Conservation (phyloP, 2,888 invertebrate genomes). For the Amitus sp. region DNA sequence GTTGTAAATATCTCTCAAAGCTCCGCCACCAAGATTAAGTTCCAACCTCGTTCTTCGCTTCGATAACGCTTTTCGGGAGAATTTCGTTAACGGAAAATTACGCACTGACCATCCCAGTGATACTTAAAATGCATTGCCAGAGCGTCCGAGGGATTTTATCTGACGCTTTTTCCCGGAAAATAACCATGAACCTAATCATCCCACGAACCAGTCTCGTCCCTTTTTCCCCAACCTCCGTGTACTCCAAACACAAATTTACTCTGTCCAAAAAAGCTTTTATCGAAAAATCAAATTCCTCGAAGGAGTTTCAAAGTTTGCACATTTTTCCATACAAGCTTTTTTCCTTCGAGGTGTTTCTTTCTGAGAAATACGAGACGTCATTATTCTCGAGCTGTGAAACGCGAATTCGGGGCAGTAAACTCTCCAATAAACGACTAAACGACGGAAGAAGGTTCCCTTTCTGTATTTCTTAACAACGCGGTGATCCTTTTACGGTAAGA, state of each 20-base stretch:
- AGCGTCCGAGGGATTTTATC: slow-evolving; percentile 3
- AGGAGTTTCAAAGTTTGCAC: too few species aligned
- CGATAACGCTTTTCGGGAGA: slow-evolving; percentile 1
- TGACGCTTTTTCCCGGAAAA: slow-evolving; percentile 9
- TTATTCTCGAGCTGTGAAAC: not conserved
- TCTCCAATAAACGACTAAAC: slow-evolving; percentile 3
- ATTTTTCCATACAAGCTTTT: too few species aligned
- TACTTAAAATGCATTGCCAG: not conserved
- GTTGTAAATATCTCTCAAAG: too few species aligned
- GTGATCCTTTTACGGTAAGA: slow-evolving; percentile 5
- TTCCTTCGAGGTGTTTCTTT: too few species aligned
- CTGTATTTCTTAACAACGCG: slow-evolving; percentile 7
- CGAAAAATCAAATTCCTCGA: too few species aligned
- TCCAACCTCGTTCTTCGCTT: not conserved
- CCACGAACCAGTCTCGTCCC: too few species aligned
- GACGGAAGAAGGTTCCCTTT: not conserved
- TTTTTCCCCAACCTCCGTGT: too few species aligned
- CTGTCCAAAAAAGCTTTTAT: too few species aligned
- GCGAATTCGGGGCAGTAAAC: slow-evolving; percentile 6
- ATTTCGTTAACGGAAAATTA: slow-evolving; percentile 1
- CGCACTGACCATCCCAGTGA: not conserved
- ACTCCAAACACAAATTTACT: too few species aligned
- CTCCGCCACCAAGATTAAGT: not conserved
- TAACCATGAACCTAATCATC: slow-evolving; percentile 11
- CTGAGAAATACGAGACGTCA: not conserved